phyloP scores from a whole-genome alignment of 2,797 vertebrate genomes.

The Pogonophryne albipinna region DNA sequence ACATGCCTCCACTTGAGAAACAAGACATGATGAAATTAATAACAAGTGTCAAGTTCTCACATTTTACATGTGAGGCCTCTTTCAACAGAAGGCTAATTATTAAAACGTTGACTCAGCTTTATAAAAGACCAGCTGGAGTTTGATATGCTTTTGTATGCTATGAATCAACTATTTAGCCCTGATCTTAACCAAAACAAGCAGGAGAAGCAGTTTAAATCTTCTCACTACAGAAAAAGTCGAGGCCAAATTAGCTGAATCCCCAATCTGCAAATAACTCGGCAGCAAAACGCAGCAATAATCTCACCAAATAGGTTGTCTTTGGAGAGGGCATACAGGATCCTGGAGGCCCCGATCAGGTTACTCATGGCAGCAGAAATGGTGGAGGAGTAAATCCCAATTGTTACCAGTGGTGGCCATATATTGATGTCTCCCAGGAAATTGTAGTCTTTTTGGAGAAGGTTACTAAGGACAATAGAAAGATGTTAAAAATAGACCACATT shows the following conservation, averaged over 20 bases:
- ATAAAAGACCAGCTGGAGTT: constrained; percentile 47
- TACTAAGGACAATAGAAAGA: constrained; percentile 61
- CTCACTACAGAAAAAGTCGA: constrained; percentile 10
- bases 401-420: constrained; percentile 86
- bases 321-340: constrained; percentile 87
- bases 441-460: constrained; percentile 85
- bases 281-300: constrained; percentile 22
- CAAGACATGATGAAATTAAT: constrained; percentile 60
- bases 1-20: constrained; percentile 52
- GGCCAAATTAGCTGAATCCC: not conserved
- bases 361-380: constrained; percentile 89
- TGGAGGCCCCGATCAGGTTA: constrained; percentile 88
- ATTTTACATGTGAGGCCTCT: constrained; percentile 44
- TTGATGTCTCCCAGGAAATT: constrained; percentile 87
- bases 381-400: constrained; percentile 86
- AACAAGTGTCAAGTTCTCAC: constrained; percentile 66
- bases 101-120: constrained; percentile 53
- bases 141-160: constrained; percentile 32
- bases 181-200: constrained; percentile 27
- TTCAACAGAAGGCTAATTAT: constrained; percentile 62
- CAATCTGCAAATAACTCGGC: not conserved
- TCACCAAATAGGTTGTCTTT: constrained; percentile 88
- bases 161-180: constrained; percentile 32
- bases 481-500: not conserved
- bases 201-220: constrained; percentile 9